Conservation (phyloP, 2,888 invertebrate genomes). For the Pharmacophagus antenor region DNA sequence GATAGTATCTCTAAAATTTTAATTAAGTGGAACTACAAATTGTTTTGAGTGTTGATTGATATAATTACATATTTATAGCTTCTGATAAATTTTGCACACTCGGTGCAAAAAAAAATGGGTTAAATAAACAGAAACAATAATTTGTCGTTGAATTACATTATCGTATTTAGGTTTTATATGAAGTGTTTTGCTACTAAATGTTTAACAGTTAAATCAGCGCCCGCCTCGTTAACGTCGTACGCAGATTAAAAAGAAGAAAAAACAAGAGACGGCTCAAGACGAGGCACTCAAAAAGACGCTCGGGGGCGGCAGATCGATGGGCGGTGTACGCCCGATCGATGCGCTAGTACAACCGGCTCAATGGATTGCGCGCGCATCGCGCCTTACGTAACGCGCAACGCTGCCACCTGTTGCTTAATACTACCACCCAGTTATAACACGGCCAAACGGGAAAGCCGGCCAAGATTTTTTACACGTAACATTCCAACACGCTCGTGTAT, state of each 20-base stretch:
- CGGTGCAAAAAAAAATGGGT: too few relatives aligned
- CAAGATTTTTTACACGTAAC: conserved; percentile 33
- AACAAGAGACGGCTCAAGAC: conserved; percentile 52
- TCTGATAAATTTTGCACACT: too few relatives aligned
- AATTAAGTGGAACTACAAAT: too few relatives aligned
- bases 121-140: too few relatives aligned
- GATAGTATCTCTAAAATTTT: too few relatives aligned
- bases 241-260: conserved; percentile 35
- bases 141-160: not conserved
- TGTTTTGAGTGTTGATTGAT: too few relatives aligned
- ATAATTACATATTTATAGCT: too few relatives aligned
- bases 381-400: conserved; percentile 74
- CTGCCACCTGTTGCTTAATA: conserved; percentile 73
- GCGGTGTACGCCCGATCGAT: conserved; percentile 70
- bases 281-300: conserved; percentile 58
- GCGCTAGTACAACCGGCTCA: conserved; percentile 66
- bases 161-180: not conserved
- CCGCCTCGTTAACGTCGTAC: conserved; percentile 27
- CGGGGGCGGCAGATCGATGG: conserved; percentile 61
- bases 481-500: conserved; percentile 38
- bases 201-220: conserved; percentile 22
- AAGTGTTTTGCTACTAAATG: not conserved
- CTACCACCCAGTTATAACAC: conserved; percentile 71
- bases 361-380: conserved; percentile 74
- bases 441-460: conserved; percentile 44